These are phyloP conservation scores for Labia minor DNA, from an alignment of 2,888 invertebrate genomes.

Conservation along the genomic window DNA sequence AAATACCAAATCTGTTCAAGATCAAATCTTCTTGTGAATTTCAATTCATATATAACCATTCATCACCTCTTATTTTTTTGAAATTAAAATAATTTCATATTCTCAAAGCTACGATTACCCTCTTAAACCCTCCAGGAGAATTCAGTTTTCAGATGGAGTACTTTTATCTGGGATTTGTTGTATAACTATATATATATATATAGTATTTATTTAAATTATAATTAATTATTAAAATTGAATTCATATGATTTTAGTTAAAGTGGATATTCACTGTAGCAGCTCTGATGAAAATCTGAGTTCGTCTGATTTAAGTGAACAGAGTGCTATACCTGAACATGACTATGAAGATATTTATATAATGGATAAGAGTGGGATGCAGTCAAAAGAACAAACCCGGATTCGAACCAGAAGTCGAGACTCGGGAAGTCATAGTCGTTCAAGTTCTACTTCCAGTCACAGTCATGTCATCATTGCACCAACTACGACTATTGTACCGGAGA, in stretches of 20 bases:
- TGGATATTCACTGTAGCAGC: slow-evolving; percentile 64
- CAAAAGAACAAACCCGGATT: slow-evolving; percentile 31
- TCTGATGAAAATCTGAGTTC: slow-evolving; percentile 52
- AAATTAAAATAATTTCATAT: too few relatives aligned
- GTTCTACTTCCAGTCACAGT: slow-evolving; percentile 35
- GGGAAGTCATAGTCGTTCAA: slow-evolving; percentile 66
- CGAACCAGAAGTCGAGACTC: slow-evolving; percentile 43
- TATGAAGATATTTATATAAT: slow-evolving; percentile 74
- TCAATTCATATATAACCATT: too few relatives aligned
- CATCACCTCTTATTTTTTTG: too few relatives aligned
- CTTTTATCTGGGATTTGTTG: too few relatives aligned
- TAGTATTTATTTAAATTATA: too few relatives aligned
- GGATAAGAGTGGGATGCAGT: slow-evolving; percentile 43
- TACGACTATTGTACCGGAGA: neutral
- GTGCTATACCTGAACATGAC: slow-evolving; percentile 37
- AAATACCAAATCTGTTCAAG: too few relatives aligned
- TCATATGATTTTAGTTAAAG: slow-evolving; percentile 67
- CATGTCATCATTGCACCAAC: neutral
- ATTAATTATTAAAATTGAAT: too few relatives aligned
- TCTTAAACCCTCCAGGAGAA: too few relatives aligned
- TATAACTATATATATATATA: too few relatives aligned
- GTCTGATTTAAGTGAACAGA: slow-evolving; percentile 41
- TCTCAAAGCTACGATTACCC: too few relatives aligned
- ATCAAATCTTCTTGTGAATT: too few relatives aligned
- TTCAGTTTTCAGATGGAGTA: too few relatives aligned